These are phyloP conservation scores for Spicauda simplicius DNA, from an alignment of 2,888 invertebrate species.

Conservation along the genomic window DNA sequence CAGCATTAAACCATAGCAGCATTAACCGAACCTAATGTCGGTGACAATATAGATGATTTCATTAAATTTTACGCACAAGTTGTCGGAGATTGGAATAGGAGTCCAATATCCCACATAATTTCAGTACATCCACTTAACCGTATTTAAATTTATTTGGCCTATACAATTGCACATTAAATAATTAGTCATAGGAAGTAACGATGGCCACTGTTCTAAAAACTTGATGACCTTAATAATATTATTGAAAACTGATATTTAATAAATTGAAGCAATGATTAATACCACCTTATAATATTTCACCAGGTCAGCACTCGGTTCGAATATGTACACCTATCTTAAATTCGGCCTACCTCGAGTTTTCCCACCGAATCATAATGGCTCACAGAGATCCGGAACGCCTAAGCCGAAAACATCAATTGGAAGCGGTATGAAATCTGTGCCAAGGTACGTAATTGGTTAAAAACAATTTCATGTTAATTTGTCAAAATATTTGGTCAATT, in stretches of 20 bases:
- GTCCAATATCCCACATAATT: not conserved
- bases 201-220: too few relatives aligned
- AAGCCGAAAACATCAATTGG: conserved; percentile 83
- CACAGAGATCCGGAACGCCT: conserved; percentile 88
- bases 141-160: too few relatives aligned
- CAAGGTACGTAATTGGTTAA: conserved; percentile 58
- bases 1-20: too few relatives aligned
- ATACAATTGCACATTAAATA: too few relatives aligned
- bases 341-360: conserved; percentile 96
- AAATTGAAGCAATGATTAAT: too few relatives aligned
- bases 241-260: too few relatives aligned
- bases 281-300: conserved; percentile 9
- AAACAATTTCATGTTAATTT: not conserved
- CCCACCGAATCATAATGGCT: conserved; percentile 92
- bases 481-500: not conserved
- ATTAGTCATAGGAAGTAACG: too few relatives aligned
- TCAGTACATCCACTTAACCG: too few relatives aligned
- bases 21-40: too few relatives aligned
- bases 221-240: too few relatives aligned
- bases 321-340: conserved; percentile 97
- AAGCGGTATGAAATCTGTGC: conserved; percentile 82
- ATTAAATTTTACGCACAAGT: not conserved
- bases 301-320: conserved; percentile 93
- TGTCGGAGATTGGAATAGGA: not conserved
- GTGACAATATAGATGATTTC: too few relatives aligned